These are phyloP conservation scores for Rhyacophila evoluta DNA, from an alignment of 2,888 invertebrate species.

Conservation along the genomic window DNA sequence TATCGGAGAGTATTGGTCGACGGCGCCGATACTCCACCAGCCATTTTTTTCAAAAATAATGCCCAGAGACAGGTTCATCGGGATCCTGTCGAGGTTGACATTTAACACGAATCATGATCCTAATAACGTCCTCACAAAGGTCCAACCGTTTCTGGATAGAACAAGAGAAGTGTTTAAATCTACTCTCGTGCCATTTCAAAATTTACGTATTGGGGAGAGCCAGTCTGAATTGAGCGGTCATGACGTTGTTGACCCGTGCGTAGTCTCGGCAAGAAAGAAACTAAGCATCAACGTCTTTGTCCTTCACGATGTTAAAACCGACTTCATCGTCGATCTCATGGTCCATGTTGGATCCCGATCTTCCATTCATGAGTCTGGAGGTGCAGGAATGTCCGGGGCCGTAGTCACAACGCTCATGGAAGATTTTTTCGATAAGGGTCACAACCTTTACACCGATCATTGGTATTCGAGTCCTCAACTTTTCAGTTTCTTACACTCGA, in stretches of 20 bases:
- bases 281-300: neutral
- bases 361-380: neutral
- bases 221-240: neutral
- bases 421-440: conserved; percentile 35
- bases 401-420: conserved; percentile 38
- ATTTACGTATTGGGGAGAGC: neutral
- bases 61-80: neutral
- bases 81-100: neutral
- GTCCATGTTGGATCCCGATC: neutral
- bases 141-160: neutral
- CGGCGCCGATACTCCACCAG: neutral
- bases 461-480: conserved; percentile 39
- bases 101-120: neutral
- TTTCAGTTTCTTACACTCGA: conserved; percentile 19
- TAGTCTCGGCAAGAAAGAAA: neutral
- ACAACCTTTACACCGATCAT: conserved; percentile 29
- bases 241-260: neutral
- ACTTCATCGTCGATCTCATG: neutral
- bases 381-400: conserved; percentile 32
- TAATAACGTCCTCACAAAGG: neutral
- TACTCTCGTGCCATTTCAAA: neutral
- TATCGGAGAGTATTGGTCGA: neutral
- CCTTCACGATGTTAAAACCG: neutral
- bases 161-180: neutral
- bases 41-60: conserved; percentile 1